phyloP scores from a whole-genome alignment of 2,797 vertebrate species.

The Psittacula echo region DNA sequence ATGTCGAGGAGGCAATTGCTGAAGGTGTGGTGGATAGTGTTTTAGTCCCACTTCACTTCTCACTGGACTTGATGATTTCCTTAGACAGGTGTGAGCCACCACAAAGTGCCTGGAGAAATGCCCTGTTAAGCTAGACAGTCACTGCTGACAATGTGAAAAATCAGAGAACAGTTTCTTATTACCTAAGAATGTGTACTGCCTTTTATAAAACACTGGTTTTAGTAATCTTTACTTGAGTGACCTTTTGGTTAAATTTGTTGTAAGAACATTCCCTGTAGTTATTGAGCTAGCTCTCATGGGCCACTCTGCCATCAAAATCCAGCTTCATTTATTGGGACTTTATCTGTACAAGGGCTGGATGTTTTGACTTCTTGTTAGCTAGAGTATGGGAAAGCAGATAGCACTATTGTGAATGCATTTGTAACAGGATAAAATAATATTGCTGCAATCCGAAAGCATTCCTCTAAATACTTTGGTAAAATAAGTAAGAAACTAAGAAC shows the following conservation, averaged over 20 bases:
- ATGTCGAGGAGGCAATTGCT: neutral
- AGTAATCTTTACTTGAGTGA: neutral
- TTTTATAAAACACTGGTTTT: neutral
- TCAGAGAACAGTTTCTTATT: neutral
- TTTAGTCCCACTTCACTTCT: neutral
- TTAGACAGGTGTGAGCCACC: neutral
- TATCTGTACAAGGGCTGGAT: neutral
- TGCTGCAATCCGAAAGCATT: neutral
- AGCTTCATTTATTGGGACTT: neutral
- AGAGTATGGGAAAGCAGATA: neutral
- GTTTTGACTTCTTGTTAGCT: neutral
- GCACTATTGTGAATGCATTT: neutral
- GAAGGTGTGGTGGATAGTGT: neutral
- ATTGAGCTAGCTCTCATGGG: neutral
- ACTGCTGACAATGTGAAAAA: neutral
- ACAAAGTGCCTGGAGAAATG: neutral
- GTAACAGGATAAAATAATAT: neutral
- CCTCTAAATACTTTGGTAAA: neutral
- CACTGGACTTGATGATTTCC: neutral
- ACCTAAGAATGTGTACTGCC: neutral
- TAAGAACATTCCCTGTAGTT: neutral
- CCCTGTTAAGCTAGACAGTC: neutral
- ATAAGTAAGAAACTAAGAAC: neutral
- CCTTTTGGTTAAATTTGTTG: neutral
- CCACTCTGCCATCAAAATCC: neutral